Evolutionary conservation across 1,140 invertebrate species (phyloP).

Genomic region (Batillaria attramentaria): DNA sequence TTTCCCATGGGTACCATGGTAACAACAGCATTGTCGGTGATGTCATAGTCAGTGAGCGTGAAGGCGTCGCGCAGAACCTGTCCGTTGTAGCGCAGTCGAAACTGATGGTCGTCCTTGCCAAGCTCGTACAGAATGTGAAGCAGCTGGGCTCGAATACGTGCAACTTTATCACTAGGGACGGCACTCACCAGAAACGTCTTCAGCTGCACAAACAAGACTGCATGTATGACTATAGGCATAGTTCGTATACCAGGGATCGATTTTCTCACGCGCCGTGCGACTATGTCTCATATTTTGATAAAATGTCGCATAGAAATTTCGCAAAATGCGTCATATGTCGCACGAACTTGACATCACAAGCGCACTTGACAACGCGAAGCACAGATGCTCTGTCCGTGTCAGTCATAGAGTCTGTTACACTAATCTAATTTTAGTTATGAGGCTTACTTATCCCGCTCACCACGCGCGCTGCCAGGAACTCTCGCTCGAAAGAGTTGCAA

Average conservation of each 20-base stretch:
- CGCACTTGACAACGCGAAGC: background rate
- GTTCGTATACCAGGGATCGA: background rate
- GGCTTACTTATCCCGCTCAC: no score
- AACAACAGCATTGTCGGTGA: conserved; percentile 61
- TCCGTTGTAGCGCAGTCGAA: conserved; percentile 65
- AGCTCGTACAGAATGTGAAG: conserved; percentile 66
- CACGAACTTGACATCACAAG: no score
- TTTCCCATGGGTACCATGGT: conserved; percentile 66
- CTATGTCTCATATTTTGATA: no score
- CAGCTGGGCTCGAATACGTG: conserved; percentile 63
- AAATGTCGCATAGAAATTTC: background rate
- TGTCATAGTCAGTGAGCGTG: conserved; percentile 61
- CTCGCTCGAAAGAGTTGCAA: no score
- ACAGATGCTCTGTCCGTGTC: no score
- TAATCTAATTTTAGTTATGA: no score
- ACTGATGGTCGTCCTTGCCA: conserved; percentile 65
- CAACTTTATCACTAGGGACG: conserved; percentile 59
- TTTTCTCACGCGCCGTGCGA: no score
- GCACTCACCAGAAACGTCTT: conserved; percentile 66
- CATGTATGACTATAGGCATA: background rate
- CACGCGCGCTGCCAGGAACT: no score
- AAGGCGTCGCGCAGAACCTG: conserved; percentile 65
- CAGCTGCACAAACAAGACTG: conserved; percentile 43
- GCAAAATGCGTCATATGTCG: background rate
- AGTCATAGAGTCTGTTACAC: no score